Percentiles rank a stretch among this genome's conserved stretches.
Conservation (phyloP, 2,888 invertebrate genomes). For the Acrocyrtus sp. region DNA sequence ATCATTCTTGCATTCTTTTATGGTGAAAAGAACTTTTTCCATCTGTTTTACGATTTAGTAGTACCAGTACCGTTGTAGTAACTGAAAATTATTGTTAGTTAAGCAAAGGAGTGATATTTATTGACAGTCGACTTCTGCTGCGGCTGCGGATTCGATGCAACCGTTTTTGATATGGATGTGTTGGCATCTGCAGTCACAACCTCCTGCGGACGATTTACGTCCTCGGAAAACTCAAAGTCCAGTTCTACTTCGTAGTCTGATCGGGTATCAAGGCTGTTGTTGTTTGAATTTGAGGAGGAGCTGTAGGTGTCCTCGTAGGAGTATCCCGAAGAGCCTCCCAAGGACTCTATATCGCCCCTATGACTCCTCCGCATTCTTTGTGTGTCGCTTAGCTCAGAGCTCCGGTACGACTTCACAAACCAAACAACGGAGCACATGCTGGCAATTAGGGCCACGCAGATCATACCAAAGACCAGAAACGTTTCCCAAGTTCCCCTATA, state of each 20-base stretch:
- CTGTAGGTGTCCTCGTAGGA: conserved; percentile 42
- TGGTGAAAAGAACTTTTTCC: too few species aligned
- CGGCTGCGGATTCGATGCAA: too few species aligned
- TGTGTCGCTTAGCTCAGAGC: conserved; percentile 9
- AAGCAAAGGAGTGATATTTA: neutral
- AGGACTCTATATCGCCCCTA: conserved; percentile 49
- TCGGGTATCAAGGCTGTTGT: conserved; percentile 52
- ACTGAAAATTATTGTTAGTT: neutral
- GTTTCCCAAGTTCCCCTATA: conserved; percentile 60
- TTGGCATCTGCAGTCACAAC: neutral
- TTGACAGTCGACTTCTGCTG: neutral
- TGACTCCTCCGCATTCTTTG: conserved; percentile 25
- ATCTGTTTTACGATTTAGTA: too few species aligned
- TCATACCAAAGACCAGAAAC: conserved; percentile 61
- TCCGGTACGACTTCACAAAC: conserved; percentile 60
- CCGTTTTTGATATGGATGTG: too few species aligned
- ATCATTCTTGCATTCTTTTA: too few species aligned
- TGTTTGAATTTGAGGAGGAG: conserved; percentile 7
- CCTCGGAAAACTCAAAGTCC: conserved; percentile 64
- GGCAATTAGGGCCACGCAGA: conserved; percentile 59
- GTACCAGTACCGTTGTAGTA: too few species aligned
- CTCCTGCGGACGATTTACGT: conserved; percentile 46
- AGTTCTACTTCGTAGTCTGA: conserved; percentile 62
- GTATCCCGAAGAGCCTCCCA: conserved; percentile 44
- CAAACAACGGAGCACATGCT: conserved; percentile 61